These are phyloP conservation scores for Pagetopsis macropterus DNA, from an alignment of 2,797 vertebrate genomes.

Conservation along the genomic window DNA sequence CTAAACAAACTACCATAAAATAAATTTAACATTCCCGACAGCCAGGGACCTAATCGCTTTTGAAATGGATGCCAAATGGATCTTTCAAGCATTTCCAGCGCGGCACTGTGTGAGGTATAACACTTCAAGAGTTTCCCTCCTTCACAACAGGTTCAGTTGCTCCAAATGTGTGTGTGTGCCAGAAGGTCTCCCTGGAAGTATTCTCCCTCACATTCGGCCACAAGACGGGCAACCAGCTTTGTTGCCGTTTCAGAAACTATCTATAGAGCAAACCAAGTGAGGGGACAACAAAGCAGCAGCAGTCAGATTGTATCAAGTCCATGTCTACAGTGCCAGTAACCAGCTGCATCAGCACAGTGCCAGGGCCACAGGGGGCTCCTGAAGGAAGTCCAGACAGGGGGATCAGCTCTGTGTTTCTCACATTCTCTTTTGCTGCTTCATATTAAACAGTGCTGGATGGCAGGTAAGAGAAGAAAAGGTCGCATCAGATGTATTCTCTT, in stretches of 20 bases:
- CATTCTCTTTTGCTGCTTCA: constrained; percentile 48
- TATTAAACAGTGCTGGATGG: constrained; percentile 41
- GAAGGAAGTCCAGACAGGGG: constrained; percentile 69
- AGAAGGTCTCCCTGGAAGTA: constrained; percentile 68
- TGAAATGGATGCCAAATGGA: constrained; percentile 22
- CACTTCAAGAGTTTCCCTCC: constrained; percentile 54
- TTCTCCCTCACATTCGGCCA: constrained; percentile 62
- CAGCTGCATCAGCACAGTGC: constrained; percentile 75
- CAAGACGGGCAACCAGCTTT: constrained; percentile 71
- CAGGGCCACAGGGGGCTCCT: constrained; percentile 66
- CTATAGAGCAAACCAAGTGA: constrained; percentile 70
- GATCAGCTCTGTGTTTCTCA: constrained; percentile 60
- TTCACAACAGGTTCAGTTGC: constrained; percentile 58
- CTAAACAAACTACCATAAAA: constrained; percentile 36
- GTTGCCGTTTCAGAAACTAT: constrained; percentile 75
- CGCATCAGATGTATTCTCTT: constrained; percentile 55
- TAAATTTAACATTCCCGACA: constrained; percentile 33
- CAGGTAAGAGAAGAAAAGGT: constrained; percentile 30
- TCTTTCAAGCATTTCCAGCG: constrained; percentile 54
- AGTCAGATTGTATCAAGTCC: constrained; percentile 79
- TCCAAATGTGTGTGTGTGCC: constrained; percentile 56
- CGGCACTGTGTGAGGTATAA: constrained; percentile 59
- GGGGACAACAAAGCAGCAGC: constrained; percentile 73
- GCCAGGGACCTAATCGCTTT: constrained; percentile 22
- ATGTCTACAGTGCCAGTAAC: constrained; percentile 73